Percentiles rank a stretch among this genome's conserved stretches.
Conservation (phyloP, 2,113 vertebrate species). For the Columba janthina region DNA sequence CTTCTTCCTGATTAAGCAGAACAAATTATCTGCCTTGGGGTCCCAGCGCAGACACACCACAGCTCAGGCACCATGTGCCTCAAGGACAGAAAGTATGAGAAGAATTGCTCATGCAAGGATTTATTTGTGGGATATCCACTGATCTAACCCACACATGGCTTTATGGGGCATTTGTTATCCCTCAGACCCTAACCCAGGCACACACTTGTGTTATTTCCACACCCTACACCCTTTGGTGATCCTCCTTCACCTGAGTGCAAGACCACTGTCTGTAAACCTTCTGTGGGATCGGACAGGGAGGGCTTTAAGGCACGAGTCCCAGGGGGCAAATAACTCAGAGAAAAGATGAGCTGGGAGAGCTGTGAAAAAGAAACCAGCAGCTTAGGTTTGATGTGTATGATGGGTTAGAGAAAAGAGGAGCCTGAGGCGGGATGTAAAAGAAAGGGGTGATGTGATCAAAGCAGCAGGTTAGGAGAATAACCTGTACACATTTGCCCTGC, state of each 20-base stretch:
- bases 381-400: background rate
- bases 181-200: background rate
- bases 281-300: background rate
- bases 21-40: background rate
- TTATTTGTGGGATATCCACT: background rate
- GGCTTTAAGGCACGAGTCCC: background rate
- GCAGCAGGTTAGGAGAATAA: background rate
- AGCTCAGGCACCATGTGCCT: background rate
- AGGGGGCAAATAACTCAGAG: background rate
- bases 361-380: background rate
- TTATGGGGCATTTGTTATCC: rapidly evolving
- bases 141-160: background rate
- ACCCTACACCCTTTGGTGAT: background rate
- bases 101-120: background rate
- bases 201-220: background rate
- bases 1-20: background rate
- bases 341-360: background rate
- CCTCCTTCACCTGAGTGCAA: background rate
- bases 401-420: background rate
- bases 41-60: background rate
- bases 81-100: background rate
- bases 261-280: background rate
- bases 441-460: background rate
- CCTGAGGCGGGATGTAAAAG: background rate
- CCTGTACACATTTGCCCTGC: background rate